phyloP scores from a whole-genome alignment of 2,113 vertebrate genomes.

The Hemiscyllium ocellatum region DNA sequence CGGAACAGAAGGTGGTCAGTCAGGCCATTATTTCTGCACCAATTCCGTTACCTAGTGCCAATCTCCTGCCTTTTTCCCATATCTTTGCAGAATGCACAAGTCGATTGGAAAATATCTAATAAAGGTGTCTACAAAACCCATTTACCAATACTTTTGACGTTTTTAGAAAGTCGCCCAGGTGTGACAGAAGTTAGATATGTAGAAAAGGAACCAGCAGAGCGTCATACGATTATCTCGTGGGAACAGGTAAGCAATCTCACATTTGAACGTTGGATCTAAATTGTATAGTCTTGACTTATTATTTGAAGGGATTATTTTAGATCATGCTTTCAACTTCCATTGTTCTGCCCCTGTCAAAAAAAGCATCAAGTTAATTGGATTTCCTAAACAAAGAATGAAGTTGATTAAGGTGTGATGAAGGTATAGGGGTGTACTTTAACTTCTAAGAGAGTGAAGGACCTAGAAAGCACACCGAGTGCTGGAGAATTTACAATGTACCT shows the following conservation, averaged over 20 bases:
- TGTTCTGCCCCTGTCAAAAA: background rate
- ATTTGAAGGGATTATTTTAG: background rate
- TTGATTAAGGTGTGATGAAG: background rate
- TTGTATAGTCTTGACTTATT: background rate
- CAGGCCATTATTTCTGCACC: too few species aligned
- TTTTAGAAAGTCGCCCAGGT: slow-evolving; percentile 79
- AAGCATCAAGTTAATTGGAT: background rate
- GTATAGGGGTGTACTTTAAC: too few species aligned
- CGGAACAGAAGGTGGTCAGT: too few species aligned
- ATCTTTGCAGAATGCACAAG: background rate
- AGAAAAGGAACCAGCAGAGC: slow-evolving; percentile 81
- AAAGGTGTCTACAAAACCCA: background rate
- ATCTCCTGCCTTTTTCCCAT: too few species aligned
- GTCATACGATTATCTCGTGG: slow-evolving; percentile 80
- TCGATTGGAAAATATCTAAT: background rate
- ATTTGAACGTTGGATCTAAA: background rate
- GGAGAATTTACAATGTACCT: too few species aligned
- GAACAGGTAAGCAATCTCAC: slow-evolving; percentile 68
- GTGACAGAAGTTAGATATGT: slow-evolving; percentile 76
- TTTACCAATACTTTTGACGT: slow-evolving; percentile 22
- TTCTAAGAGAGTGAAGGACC: too few species aligned
- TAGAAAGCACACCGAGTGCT: too few species aligned
- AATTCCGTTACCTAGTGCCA: too few species aligned
- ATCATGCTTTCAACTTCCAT: background rate
- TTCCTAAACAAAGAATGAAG: background rate